These are phyloP conservation scores for Perizoma flavofasciatum DNA, from an alignment of 2,888 invertebrate species.

Conservation along the genomic window DNA sequence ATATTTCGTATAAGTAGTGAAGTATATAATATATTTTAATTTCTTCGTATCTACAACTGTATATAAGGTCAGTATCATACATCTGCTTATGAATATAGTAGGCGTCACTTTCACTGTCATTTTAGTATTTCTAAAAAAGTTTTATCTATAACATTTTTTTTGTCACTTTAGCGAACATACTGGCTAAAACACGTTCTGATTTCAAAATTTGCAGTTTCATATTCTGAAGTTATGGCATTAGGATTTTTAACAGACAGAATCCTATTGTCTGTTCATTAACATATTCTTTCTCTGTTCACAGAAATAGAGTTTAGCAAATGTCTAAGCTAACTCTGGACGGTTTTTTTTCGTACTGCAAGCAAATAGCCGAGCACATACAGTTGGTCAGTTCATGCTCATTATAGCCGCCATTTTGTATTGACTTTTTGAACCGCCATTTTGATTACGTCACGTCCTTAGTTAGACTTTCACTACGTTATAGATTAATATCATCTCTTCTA, in stretches of 20 bases:
- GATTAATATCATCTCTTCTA: neutral
- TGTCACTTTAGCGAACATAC: neutral
- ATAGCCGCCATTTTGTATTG: constrained; percentile 58
- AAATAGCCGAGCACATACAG: constrained; percentile 82
- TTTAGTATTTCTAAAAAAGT: constrained; percentile 3
- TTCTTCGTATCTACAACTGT: constrained; percentile 36
- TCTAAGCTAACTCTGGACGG: constrained; percentile 82
- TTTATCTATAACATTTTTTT: neutral
- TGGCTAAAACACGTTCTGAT: no score
- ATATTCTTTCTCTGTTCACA: constrained; percentile 70
- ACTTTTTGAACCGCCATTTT: constrained; percentile 44
- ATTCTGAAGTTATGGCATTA: neutral
- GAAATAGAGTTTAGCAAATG: constrained; percentile 73
- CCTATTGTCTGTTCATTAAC: constrained; percentile 51
- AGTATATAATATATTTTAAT: constrained; percentile 24
- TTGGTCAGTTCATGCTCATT: constrained; percentile 73
- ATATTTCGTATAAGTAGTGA: constrained; percentile 78
- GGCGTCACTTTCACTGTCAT: constrained; percentile 22
- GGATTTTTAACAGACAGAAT: constrained; percentile 13
- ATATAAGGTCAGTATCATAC: constrained; percentile 36
- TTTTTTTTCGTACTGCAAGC: constrained; percentile 84
- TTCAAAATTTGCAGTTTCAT: constrained; percentile 1
- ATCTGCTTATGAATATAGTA: constrained; percentile 24
- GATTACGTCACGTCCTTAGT: constrained; percentile 30
- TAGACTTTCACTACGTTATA: constrained; percentile 7